A percentile compares a stretch with the other conserved stretches of the same genome.
Conservation (phyloP, 2,113 vertebrate species). For the Eretmochelys imbricata region DNA sequence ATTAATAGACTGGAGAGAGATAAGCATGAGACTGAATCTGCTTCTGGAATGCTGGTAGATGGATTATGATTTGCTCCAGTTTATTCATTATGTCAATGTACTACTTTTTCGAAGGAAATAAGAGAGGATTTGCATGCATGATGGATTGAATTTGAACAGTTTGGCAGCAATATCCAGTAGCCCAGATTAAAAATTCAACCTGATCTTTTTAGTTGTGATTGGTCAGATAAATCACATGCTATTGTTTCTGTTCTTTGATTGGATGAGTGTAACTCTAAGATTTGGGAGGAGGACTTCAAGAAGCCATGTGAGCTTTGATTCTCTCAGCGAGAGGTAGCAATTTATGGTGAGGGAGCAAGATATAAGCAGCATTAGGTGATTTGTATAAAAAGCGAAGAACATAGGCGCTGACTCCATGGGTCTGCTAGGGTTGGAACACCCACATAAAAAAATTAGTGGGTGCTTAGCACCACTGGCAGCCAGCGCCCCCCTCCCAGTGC, state of each 20-base stretch:
- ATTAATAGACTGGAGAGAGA: slow-evolving; percentile 10
- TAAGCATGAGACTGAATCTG: not conserved
- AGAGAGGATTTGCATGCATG: not conserved
- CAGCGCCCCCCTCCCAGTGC: too few species aligned
- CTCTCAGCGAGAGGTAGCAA: not conserved
- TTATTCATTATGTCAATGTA: not conserved
- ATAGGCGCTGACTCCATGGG: too few species aligned
- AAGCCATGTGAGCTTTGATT: not conserved
- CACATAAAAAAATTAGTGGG: too few species aligned
- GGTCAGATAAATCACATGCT: not conserved
- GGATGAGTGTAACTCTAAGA: not conserved
- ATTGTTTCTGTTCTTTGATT: not conserved
- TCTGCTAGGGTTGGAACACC: too few species aligned
- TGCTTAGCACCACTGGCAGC: too few species aligned
- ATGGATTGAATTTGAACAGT: not conserved
- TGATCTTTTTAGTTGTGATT: not conserved
- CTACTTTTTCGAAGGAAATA: not conserved
- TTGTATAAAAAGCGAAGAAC: not conserved
- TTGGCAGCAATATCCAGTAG: not conserved
- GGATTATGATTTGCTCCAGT: not conserved
- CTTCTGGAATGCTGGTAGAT: not conserved
- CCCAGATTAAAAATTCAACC: not conserved
- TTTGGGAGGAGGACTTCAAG: slow-evolving; percentile 4
- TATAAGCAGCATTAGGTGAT: not conserved
- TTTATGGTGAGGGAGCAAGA: not conserved